Evolutionary conservation across 2,797 vertebrate species (phyloP), one percentile per base, ranked within the genome.

Genomic region (Knipowitschia caucasica): DNA sequence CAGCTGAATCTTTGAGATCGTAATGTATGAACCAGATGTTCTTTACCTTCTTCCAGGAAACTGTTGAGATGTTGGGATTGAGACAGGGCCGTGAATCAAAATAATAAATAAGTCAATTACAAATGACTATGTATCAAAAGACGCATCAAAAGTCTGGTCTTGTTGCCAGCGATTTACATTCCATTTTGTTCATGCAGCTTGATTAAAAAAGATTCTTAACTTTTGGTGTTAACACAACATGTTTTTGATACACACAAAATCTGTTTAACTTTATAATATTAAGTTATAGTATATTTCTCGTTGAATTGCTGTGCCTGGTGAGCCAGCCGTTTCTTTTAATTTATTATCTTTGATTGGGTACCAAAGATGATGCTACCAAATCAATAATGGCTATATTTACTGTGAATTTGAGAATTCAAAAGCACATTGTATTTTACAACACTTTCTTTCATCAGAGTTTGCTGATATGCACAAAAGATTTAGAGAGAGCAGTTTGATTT

Each of bases 11-110:
- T 72, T 43, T 18, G 1, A 60, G 67, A 69, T 39, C 67, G 60
- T 63, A 65, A 85, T 70, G 64, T 50, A 60, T 78, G 36, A 1
- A 63, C 69, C 82, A 88, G 81, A 86, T 84, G 84, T 80, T 59
- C 57, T 56, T 64, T 31, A 30, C 17, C 67, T 57, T 62, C 59
- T 62, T 81, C 62, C 74, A 71, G 52, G 57, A 67, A 76, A 67
- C 49, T 47, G 45, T 47, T 49, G 56, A 67, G 70, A 71, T 67
- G 30, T 55, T 61, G 49, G 49, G 50, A 40, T 31, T 55, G 36
- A 25, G 57, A 77, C 69, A 73, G 64, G 26, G 54, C 42, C 11
- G 20, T 61, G 61, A 78, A 67, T 64, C 55, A 67, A 58, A 29
- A 39, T 20, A 5, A n/a, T 12, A 50, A 64, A 66, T 50, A 59